Conservation (phyloP, 92 coral and sea anemone species). For the Umimayanthus chanpuru region DNA sequence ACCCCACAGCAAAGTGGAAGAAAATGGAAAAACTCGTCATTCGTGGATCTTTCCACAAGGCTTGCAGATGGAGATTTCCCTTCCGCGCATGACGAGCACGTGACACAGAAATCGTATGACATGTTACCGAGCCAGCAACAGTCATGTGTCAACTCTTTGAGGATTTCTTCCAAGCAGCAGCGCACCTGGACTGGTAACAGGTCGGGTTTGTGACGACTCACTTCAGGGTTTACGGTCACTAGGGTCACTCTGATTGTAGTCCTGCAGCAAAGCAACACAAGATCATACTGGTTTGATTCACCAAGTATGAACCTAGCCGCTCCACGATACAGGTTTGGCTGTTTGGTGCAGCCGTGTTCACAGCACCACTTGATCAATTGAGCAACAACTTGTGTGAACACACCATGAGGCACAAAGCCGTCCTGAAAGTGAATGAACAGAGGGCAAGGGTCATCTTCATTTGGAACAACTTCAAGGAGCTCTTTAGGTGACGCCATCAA, state of each 20-base stretch:
- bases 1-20: conserved; percentile 32
- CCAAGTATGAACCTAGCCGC: conserved; percentile 50
- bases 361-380: too few species aligned
- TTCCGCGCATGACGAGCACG: conserved; percentile 36
- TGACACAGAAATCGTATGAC: conserved; percentile 41
- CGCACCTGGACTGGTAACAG: conserved; percentile 18
- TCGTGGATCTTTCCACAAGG: not conserved
- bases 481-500: conserved; percentile 30
- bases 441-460: conserved; percentile 50
- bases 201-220: not conserved
- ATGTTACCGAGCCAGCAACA: conserved; percentile 61
- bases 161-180: conserved; percentile 29
- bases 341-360: too few species aligned
- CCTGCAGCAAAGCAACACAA: conserved; percentile 55
- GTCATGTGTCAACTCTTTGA: conserved; percentile 33
- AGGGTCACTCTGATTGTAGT: not conserved
- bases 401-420: conserved; percentile 55
- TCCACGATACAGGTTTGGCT: not conserved
- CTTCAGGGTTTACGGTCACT: not conserved
- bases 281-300: conserved; percentile 49
- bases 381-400: too few species aligned
- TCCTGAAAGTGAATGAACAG: conserved; percentile 42
- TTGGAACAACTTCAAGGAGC: conserved; percentile 29
- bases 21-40: conserved; percentile 43
- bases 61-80: not conserved